phyloP scores from a whole-genome alignment of 2,113 vertebrate genomes.

The Leptobrachium ailaonicum region DNA sequence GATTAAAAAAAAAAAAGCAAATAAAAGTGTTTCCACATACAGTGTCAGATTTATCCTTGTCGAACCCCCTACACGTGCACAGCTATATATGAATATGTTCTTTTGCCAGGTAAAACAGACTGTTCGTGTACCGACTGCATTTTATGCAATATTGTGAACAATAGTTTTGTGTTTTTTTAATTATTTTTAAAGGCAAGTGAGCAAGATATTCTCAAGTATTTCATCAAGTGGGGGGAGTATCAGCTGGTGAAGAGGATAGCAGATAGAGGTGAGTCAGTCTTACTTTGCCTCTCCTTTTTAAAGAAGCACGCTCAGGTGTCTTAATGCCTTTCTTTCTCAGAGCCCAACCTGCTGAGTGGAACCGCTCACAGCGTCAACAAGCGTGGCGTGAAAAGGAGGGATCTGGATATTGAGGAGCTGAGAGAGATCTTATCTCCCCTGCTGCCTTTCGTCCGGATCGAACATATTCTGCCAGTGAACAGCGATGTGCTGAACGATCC shows the following conservation, averaged over 20 bases:
- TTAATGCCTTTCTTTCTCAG: constrained; percentile 63
- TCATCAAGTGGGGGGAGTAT: constrained; percentile 98
- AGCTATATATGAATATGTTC: too few relatives aligned
- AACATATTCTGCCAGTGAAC: constrained; percentile 92
- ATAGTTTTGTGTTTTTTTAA: background rate
- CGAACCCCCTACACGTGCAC: too few relatives aligned
- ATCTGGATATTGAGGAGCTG: constrained; percentile 94
- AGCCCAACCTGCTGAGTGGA: constrained; percentile 94
- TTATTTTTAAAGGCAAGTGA: constrained; percentile 83
- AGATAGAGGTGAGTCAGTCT: constrained; percentile 85
- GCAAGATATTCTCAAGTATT: constrained; percentile 97
- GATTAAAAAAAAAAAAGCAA: too few relatives aligned
- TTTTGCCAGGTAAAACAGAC: too few relatives aligned
- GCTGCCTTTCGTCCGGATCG: constrained; percentile 87
- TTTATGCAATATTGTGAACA: too few relatives aligned
- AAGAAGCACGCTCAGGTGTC: background rate
- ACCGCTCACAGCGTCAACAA: constrained; percentile 98
- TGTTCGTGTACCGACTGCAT: too few relatives aligned
- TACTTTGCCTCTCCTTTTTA: background rate
- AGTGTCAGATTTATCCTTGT: too few relatives aligned
- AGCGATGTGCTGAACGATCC: constrained; percentile 90
- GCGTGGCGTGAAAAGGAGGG: constrained; percentile 91
- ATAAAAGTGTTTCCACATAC: too few relatives aligned
- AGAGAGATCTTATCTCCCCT: constrained; percentile 92
- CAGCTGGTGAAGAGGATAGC: constrained; percentile 98